Evolutionary conservation across 2,888 invertebrate species (phyloP).

Genomic region (Drosophila fungiperda): DNA sequence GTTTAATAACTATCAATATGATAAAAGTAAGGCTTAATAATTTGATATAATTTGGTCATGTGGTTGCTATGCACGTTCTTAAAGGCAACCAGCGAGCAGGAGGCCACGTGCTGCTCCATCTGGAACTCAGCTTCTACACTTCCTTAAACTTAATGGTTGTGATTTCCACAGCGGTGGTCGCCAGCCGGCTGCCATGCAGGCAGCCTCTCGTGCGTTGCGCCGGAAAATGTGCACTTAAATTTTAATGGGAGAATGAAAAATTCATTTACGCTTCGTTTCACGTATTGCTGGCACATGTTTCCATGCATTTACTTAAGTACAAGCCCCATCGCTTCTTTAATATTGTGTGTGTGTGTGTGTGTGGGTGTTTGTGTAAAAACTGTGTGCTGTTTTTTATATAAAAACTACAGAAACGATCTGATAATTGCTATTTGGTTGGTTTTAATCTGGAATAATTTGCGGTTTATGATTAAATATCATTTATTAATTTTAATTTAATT

Average conservation of each 20-base stretch:
- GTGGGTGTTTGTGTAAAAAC: neutral
- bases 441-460: neutral
- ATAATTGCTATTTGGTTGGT: neutral
- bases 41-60: slow-evolving; percentile 40
- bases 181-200: slow-evolving; percentile 5
- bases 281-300: slow-evolving; percentile 71
- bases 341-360: neutral
- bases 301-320: slow-evolving; percentile 53
- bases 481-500: neutral
- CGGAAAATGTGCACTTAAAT: slow-evolving; percentile 82
- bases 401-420: neutral
- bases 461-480: neutral
- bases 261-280: slow-evolving; percentile 81
- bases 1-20: slow-evolving; percentile 3
- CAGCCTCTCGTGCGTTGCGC: slow-evolving; percentile 70
- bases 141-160: slow-evolving; percentile 72
- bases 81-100: slow-evolving; percentile 7
- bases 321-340: slow-evolving; percentile 11
- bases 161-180: slow-evolving; percentile 46
- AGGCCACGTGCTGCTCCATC: slow-evolving; percentile 37
- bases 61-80: slow-evolving; percentile 5
- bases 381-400: neutral
- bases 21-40: slow-evolving; percentile 29
- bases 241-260: slow-evolving; percentile 81
- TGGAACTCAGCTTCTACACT: slow-evolving; percentile 48